Percentiles rank a stretch among this genome's conserved stretches.
Evolutionary conservation across 2,888 invertebrate species (phyloP).

Genomic region (Scotopteryx bipunctaria): DNA sequence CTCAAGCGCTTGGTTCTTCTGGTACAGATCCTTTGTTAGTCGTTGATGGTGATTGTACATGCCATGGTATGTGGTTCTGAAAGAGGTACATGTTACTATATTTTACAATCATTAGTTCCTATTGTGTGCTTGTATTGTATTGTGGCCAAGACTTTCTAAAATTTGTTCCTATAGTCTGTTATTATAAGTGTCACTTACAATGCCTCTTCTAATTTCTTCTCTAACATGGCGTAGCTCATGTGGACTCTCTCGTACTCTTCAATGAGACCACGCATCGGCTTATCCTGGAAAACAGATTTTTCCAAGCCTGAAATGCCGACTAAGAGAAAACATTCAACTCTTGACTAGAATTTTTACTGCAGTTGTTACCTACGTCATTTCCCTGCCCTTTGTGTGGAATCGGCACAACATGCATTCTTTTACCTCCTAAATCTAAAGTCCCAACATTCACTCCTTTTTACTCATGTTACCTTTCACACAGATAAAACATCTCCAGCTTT

Average conservation of each 20-base stretch:
- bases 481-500: too few relatives aligned
- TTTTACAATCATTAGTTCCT: not conserved
- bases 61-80: slow-evolving; percentile 85
- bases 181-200: slow-evolving; percentile 78
- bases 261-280: slow-evolving; percentile 87
- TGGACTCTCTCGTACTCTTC: slow-evolving; percentile 88
- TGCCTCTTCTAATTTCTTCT: slow-evolving; percentile 87
- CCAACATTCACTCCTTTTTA: too few relatives aligned
- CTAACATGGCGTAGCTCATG: slow-evolving; percentile 85
- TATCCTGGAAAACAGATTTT: slow-evolving; percentile 81
- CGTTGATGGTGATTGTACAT: slow-evolving; percentile 74
- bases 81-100: too few relatives aligned
- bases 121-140: not conserved
- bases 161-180: too few relatives aligned
- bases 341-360: too few relatives aligned
- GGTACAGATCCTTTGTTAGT: slow-evolving; percentile 87
- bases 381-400: too few relatives aligned
- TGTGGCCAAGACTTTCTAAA: too few relatives aligned
- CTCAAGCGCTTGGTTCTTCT: slow-evolving; percentile 90
- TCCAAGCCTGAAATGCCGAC: not conserved
- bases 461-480: too few relatives aligned
- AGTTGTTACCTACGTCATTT: too few relatives aligned
- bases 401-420: too few relatives aligned
- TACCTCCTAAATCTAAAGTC: too few relatives aligned
- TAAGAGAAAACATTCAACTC: too few relatives aligned